A percentile compares a stretch with the other conserved stretches of the same genome.
These are phyloP conservation scores for Plodia interpunctella DNA, from an alignment of 1,140 invertebrate genomes.

Conservation along the genomic window DNA sequence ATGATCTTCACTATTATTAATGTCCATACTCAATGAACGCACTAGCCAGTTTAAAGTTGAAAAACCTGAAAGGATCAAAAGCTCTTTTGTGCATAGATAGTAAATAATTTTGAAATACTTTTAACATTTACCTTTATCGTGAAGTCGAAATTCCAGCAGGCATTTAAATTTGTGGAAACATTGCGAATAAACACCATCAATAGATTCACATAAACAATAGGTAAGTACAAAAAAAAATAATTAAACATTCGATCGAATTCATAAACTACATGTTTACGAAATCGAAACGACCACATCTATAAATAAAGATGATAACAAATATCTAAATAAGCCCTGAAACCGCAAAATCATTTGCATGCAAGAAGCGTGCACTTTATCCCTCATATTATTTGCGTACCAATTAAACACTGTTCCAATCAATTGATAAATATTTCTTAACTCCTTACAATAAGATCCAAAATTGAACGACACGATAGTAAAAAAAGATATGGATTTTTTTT, in stretches of 20 bases:
- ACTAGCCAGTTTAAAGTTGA: too few relatives aligned
- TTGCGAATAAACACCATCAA: too few relatives aligned
- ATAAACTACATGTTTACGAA: background rate
- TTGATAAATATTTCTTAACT: background rate
- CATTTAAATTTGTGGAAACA: too few relatives aligned
- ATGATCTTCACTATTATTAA: background rate
- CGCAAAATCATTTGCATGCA: background rate
- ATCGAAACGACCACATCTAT: background rate
- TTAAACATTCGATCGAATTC: background rate
- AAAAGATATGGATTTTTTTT: too few relatives aligned
- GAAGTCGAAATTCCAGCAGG: too few relatives aligned
- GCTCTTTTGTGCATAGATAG: too few relatives aligned
- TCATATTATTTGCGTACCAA: background rate
- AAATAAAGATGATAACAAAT: background rate
- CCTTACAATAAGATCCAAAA: background rate
- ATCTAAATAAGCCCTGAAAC: background rate
- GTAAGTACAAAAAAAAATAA: background rate
- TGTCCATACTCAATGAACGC: too few relatives aligned
- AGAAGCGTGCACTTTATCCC: conserved; percentile 1
- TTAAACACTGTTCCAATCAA: background rate
- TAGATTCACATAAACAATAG: too few relatives aligned
- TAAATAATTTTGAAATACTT: too few relatives aligned
- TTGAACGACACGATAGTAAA: background rate
- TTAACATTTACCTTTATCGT: too few relatives aligned
- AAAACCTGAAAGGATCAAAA: too few relatives aligned